phyloP scores from a whole-genome alignment of 2,888 invertebrate genomes.

The Lapara coniferarum region DNA sequence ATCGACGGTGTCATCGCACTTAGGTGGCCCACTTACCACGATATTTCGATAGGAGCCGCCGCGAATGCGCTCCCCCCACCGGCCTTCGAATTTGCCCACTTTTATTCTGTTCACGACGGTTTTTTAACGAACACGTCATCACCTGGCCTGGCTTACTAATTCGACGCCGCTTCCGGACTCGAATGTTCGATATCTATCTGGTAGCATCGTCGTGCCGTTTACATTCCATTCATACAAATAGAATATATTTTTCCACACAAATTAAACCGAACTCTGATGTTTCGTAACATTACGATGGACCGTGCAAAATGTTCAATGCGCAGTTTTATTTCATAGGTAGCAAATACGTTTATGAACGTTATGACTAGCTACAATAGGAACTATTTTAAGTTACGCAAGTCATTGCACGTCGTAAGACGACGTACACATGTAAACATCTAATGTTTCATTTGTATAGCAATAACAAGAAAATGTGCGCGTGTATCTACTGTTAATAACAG shows the following conservation, averaged over 20 bases:
- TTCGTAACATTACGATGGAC: background rate
- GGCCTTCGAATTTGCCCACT: conserved; percentile 31
- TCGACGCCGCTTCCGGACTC: conserved; percentile 26
- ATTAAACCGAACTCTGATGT: background rate
- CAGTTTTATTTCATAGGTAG: background rate
- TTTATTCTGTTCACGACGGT: conserved; percentile 30
- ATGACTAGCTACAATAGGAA: too few species aligned
- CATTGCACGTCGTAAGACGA: background rate
- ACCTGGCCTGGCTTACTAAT: conserved; percentile 27
- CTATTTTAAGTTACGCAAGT: conserved; percentile 7
- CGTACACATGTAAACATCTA: conserved; percentile 19
- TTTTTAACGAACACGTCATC: conserved; percentile 29
- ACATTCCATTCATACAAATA: conserved; percentile 18
- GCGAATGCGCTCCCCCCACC: conserved; percentile 36
- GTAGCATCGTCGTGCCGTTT: conserved; percentile 2
- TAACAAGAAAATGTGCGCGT: conserved; percentile 12
- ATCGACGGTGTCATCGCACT: conserved; percentile 67
- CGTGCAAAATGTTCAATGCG: background rate
- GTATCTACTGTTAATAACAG: conserved; percentile 15
- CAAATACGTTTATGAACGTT: background rate
- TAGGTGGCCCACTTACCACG: conserved; percentile 67
- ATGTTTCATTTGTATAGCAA: conserved; percentile 20
- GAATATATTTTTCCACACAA: conserved; percentile 2
- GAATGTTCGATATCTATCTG: conserved; percentile 9
- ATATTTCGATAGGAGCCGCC: conserved; percentile 68